Conservation (phyloP, 2,888 invertebrate species). For the Diarsia mendica region DNA sequence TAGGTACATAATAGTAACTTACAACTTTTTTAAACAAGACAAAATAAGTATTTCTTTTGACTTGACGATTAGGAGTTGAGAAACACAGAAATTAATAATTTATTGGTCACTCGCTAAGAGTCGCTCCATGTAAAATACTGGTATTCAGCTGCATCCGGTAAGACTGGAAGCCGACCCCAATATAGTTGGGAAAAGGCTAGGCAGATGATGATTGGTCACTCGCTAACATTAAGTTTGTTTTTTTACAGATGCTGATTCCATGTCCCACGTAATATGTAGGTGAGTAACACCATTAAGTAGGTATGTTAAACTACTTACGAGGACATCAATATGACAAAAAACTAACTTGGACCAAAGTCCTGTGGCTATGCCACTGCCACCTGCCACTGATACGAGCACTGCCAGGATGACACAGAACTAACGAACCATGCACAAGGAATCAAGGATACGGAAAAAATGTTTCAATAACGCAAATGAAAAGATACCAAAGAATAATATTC, state of each 20-base stretch:
- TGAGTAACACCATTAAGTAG: conserved; percentile 61
- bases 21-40: background rate
- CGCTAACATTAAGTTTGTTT: conserved; percentile 38
- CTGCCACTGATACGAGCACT: background rate
- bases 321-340: background rate
- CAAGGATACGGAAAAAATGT: background rate
- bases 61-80: background rate
- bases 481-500: background rate
- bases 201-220: too few species aligned
- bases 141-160: too few species aligned
- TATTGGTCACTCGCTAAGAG: conserved; percentile 14
- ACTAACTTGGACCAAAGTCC: background rate
- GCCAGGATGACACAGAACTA: conserved; percentile 7
- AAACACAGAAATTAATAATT: background rate
- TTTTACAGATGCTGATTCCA: conserved; percentile 67
- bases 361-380: background rate
- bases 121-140: too few species aligned
- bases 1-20: background rate
- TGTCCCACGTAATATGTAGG: conserved; percentile 74
- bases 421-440: conserved; percentile 37
- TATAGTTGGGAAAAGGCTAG: too few species aligned
- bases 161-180: too few species aligned
- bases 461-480: conserved; percentile 5
- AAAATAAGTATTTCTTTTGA: conserved; percentile 1
- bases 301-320: background rate